Evolutionary conservation across 2,888 invertebrate species (phyloP).

Genomic region (Horisme vitalbata): DNA sequence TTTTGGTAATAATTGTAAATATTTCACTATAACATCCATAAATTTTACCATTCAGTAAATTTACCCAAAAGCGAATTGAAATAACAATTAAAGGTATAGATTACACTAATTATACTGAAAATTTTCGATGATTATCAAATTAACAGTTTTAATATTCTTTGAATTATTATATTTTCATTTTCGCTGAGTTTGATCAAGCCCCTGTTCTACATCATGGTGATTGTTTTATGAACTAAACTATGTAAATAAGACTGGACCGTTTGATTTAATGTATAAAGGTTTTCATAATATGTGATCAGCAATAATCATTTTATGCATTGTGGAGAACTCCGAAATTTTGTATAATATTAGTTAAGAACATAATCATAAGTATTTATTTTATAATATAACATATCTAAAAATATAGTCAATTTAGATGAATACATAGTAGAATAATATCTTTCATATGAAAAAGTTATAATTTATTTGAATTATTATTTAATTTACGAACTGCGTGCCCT

Average conservation of each 20-base stretch:
- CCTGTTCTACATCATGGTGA: conserved; percentile 25
- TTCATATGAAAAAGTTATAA: conserved; percentile 4
- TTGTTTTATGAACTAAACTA: conserved; percentile 32
- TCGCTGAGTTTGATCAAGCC: conserved; percentile 43
- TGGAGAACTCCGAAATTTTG: conserved; percentile 44
- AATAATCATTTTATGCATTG: conserved; percentile 41
- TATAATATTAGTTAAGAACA: conserved; percentile 34
- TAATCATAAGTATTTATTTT: conserved; percentile 29
- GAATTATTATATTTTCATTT: not conserved
- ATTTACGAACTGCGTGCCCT: no score
- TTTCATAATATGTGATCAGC: conserved; percentile 35
- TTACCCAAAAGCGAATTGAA: no score
- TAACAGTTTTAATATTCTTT: no score
- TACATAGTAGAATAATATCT: conserved; percentile 9
- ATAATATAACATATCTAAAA: conserved; percentile 29
- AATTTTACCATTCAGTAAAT: no score
- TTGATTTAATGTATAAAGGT: conserved; percentile 32
- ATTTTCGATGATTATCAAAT: no score
- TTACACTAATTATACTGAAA: no score
- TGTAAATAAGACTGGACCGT: conserved; percentile 44
- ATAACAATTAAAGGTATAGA: no score
- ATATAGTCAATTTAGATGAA: conserved; percentile 19
- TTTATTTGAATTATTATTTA: no score
- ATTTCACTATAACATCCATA: no score
- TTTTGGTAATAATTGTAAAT: no score